Evolutionary conservation across 2,888 invertebrate genomes (phyloP).

Genomic region (Athalia rosae): DNA sequence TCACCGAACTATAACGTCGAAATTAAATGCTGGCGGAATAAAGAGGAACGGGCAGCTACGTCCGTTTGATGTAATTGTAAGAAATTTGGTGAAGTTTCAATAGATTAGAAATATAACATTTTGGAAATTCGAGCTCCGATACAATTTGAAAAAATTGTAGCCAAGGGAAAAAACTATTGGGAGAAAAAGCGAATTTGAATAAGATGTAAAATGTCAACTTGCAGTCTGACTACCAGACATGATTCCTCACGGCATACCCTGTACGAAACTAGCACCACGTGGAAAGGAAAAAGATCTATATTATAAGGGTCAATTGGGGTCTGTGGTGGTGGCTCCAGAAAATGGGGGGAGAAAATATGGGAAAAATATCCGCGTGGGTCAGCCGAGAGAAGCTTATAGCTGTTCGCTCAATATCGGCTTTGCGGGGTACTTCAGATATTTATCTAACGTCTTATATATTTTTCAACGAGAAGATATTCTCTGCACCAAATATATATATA

Average conservation of each 20-base stretch:
- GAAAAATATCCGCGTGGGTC: conserved; percentile 73
- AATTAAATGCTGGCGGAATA: no score
- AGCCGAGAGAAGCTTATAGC: conserved; percentile 72
- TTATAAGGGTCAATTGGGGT: conserved; percentile 35
- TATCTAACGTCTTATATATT: conserved; percentile 72
- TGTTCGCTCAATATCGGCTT: conserved; percentile 72
- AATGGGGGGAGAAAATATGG: conserved; percentile 54
- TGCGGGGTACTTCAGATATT: conserved; percentile 69
- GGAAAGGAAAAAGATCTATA: background rate
- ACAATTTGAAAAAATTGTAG: no score
- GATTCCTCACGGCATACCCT: background rate
- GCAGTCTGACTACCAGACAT: no score
- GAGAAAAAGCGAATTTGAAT: background rate
- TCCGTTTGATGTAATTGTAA: no score
- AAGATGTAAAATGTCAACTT: no score
- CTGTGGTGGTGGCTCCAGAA: conserved; percentile 17
- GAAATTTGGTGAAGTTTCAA: no score
- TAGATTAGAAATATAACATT: no score
- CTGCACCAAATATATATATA: no score
- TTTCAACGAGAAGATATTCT: conserved; percentile 30
- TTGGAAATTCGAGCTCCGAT: no score
- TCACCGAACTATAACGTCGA: no score
- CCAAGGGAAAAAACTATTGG: background rate
- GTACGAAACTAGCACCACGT: background rate
- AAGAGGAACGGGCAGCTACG: no score